Evolutionary conservation across 1,140 invertebrate genomes (phyloP), one percentile per base, ranked within the genome.

Genomic region (Pissodes strobi): DNA sequence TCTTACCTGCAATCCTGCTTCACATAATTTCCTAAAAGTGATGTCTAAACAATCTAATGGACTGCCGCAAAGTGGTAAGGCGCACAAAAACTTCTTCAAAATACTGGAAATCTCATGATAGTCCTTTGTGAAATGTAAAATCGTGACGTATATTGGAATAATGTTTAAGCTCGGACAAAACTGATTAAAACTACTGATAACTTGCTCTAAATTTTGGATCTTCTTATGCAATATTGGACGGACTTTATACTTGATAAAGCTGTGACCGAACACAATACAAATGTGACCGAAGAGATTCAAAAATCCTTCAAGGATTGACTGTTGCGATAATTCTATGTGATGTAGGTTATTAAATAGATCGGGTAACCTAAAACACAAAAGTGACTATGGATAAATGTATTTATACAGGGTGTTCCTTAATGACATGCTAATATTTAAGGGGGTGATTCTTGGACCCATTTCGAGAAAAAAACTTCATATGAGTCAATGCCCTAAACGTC

Each of bases 111-210:
- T 56, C 64, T 84, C 82, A 39, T 79, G 74, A 23, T 74, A 68
- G 59, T 81, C 71, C 49, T 72, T 68, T 66, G 74, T 70, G 51
- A 69, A 70, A 55, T 61, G 70, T 23, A 78, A 65, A n/a, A 86
- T 77, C 6, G 83, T 82, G 3, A 83, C 72, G 74, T 85, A 86
- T 0, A 86, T 80, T 38, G 85, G 83, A 30, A 86, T 79, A 41
- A 84, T 69, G 66, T 82, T 79, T 25, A 82, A 78, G 43, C 80
- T 82, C 15, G 83, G 79, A 57, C 69, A 77, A 62, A 75, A 71
- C 58, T 76, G 64, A 66, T 74, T 62, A 19, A 80, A 73, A 68
- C 73, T 77, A 25, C 74, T 74, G 17, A 81, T 70, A 43, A 72
- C 69, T 39, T 73, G 67, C 65, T 80, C 81, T 27, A 79, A 55